These are phyloP conservation scores for Plestiodon gilberti DNA, from an alignment of 2,113 vertebrate species.

Conservation along the genomic window DNA sequence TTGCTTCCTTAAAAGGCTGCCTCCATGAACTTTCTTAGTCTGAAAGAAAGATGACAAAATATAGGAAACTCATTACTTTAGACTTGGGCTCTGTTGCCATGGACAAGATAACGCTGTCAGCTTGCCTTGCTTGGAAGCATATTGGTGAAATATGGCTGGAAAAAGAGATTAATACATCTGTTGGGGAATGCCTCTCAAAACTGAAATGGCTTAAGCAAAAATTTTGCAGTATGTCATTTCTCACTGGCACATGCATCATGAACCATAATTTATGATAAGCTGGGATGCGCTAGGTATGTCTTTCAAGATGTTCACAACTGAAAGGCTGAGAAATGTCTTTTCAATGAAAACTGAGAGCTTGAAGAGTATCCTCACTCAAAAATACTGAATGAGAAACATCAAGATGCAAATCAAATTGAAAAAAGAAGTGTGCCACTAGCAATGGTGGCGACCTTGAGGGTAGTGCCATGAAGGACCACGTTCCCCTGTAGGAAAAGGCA, in stretches of 20 bases:
- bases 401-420: background rate
- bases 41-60: conserved; percentile 19
- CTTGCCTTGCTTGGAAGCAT: background rate
- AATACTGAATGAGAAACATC: background rate
- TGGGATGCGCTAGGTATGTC: background rate
- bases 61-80: conserved; percentile 5
- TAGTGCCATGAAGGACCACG: no score
- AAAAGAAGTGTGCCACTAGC: background rate
- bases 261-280: background rate
- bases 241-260: background rate
- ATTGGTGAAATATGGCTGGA: background rate
- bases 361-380: background rate
- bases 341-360: background rate
- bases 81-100: background rate
- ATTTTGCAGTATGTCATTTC: conserved; percentile 16
- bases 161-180: background rate
- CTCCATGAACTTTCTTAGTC: background rate
- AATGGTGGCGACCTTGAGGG: no score
- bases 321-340: background rate
- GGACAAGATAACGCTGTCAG: background rate
- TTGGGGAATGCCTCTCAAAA: conserved; percentile 12
- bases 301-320: background rate
- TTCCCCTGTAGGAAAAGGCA: no score
- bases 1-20: background rate
- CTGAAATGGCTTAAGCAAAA: conserved; percentile 24